Evolutionary conservation across 1,140 invertebrate species (phyloP).

Genomic region (Micrasema longulum): DNA sequence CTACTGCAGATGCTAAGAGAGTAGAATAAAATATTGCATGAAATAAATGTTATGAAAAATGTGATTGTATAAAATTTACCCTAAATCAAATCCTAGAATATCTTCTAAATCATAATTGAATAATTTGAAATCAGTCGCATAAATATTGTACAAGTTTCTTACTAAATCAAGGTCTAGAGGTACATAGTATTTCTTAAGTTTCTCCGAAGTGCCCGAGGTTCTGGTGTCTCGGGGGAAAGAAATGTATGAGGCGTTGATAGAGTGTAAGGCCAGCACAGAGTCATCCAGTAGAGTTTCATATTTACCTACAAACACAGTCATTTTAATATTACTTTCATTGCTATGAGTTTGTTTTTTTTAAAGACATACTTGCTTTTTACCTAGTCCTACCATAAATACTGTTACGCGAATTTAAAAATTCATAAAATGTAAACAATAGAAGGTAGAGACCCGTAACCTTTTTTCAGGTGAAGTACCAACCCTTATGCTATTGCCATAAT

Average conservation of each 20-base stretch:
- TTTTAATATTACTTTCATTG: no score
- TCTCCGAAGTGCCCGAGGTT: constrained; percentile 74
- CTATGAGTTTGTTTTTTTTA: no score
- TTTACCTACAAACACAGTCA: constrained; percentile 67
- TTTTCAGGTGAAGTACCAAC: no score
- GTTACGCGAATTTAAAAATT: no score
- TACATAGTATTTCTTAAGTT: constrained; percentile 79
- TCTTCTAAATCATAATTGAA: constrained; percentile 84
- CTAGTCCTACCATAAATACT: no score
- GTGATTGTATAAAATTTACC: constrained; percentile 48
- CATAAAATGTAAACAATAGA: no score
- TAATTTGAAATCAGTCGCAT: constrained; percentile 82
- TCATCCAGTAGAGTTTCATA: constrained; percentile 80
- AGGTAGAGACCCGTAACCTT: no score
- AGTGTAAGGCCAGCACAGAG: constrained; percentile 74
- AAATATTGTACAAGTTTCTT: constrained; percentile 78
- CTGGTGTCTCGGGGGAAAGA: constrained; percentile 75
- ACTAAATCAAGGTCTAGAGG: constrained; percentile 78
- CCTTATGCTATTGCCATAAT: no score
- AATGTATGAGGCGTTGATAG: constrained; percentile 72
- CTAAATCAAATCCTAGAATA: constrained; percentile 77
- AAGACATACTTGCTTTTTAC: no score
- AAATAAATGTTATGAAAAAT: background rate
- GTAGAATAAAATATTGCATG: no score
- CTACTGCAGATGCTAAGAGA: no score